Conservation (phyloP, 1,140 invertebrate genomes). For the Drosophila auraria region DNA sequence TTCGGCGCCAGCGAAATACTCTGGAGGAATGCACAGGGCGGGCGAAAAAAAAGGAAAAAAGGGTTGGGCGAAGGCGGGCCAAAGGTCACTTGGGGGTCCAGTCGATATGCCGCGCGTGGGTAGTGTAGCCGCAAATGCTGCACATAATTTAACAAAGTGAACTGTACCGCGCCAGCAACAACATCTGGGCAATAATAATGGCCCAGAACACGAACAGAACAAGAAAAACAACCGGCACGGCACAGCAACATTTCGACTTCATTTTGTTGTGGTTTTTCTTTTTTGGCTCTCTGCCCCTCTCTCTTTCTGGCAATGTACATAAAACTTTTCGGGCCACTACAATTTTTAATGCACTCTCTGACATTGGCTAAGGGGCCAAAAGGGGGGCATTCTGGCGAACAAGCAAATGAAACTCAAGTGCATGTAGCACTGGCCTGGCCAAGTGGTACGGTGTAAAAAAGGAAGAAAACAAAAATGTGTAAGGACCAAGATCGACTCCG, state of each 20-base stretch:
- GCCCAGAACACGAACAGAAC: conserved; percentile 41
- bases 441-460: conserved; percentile 62
- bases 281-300: conserved; percentile 39
- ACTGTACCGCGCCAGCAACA: conserved; percentile 45
- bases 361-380: conserved; percentile 49
- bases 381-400: conserved; percentile 56
- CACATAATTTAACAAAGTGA: conserved; percentile 79
- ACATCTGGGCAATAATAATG: conserved; percentile 47
- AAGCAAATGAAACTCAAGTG: conserved; percentile 83
- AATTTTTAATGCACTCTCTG: conserved; percentile 81
- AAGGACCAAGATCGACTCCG: conserved; percentile 28
- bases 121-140: conserved; percentile 58
- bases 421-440: conserved; percentile 73
- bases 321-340: conserved; percentile 70
- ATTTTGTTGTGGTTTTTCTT: conserved; percentile 76
- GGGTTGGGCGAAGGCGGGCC: not conserved
- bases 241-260: conserved; percentile 68
- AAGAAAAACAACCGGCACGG: conserved; percentile 42
- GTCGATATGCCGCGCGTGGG: conserved; percentile 24
- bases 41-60: too few species aligned
- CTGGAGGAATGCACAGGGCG: conserved; percentile 6
- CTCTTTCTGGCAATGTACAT: conserved; percentile 69
- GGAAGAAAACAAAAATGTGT: conserved; percentile 14
- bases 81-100: conserved; percentile 33
- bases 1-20: conserved; percentile 18